Percentiles rank a stretch among this genome's conserved stretches.
Evolutionary conservation across 1,140 invertebrate species (phyloP).

Genomic region (Pteromalus puparum): DNA sequence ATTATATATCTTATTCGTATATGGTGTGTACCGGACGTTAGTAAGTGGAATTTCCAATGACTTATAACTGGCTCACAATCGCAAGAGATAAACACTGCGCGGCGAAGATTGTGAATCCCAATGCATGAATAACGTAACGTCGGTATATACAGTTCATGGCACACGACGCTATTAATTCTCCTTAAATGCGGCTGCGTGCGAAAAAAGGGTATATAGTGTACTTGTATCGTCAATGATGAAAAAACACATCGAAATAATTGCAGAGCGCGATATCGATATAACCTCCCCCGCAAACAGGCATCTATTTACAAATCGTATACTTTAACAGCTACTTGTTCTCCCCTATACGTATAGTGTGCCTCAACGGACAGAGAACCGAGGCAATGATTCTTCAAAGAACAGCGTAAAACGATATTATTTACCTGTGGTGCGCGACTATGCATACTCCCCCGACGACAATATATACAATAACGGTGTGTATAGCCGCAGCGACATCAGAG

Average conservation of each 20-base stretch:
- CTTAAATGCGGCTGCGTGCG: too few species aligned
- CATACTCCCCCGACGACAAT: background rate
- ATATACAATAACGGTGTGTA: background rate
- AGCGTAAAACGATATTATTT: background rate
- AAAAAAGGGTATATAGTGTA: background rate
- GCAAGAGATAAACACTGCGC: background rate
- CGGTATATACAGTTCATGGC: too few species aligned
- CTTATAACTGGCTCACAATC: background rate
- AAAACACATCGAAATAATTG: too few species aligned
- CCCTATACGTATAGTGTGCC: background rate
- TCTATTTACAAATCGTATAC: background rate
- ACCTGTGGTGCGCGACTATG: background rate
- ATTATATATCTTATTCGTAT: background rate
- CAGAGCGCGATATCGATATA: background rate
- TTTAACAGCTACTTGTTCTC: too few species aligned
- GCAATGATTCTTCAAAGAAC: background rate
- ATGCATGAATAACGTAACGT: too few species aligned
- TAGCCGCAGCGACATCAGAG: background rate
- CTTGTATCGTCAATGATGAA: too few species aligned
- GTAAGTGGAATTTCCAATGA: background rate
- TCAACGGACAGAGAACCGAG: too few species aligned
- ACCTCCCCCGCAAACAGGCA: background rate
- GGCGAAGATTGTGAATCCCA: background rate
- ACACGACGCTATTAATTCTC: too few species aligned
- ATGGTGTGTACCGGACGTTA: background rate